Evolutionary conservation across 2,113 vertebrate genomes (phyloP), one percentile per base, ranked within the genome.

Genomic region (Ciconia boyciana): DNA sequence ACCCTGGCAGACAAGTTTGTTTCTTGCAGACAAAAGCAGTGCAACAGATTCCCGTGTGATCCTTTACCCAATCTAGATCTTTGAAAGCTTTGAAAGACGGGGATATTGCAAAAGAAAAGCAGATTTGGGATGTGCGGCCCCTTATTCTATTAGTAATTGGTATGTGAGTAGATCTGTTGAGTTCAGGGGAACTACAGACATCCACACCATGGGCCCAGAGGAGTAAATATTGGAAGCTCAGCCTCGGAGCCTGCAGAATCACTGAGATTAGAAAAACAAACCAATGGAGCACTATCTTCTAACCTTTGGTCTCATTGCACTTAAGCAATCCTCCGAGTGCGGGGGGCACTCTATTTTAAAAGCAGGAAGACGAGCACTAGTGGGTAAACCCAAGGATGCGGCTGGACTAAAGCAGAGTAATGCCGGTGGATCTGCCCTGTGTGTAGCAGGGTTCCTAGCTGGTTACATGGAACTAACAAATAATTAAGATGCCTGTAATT

Each of bases 251-350:
- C 48, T 85, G 87, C 52, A 65, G 77, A 79, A 93, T 83, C 78
- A 52, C 54, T 41, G 64, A 66, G 89, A 87, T 95, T 57, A 82
- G 91, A 13, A 94, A 89, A 92, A 54, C 91, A 93, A 95, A 96
- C 46, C 58, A 57, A 7, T 52, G 70, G 32, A 82, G 57, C 66
- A 7, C 58, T 87, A 72, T 89, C 82, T 80, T 29, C 85, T 95
- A 41, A 95, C 93, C 95, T 88, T 97, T 95, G 82, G 62, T 88
- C 91, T 94, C 66, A 13, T 80, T 43, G 18, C 1, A 4, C 74
- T 94, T 87, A n/a, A 66, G 91, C 97, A 95, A 95, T n/a, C 14
- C 62, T 90, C 55, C 7, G 17, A 70, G 60, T 26, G 61, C 21
- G 14, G 29, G 31, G 61, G 29, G 20, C 48, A 55, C 61, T 3